Percentiles rank a stretch among this genome's conserved stretches.
phyloP scores from a whole-genome alignment of 2,113 vertebrate species.

The Stigmatopora nigra region DNA sequence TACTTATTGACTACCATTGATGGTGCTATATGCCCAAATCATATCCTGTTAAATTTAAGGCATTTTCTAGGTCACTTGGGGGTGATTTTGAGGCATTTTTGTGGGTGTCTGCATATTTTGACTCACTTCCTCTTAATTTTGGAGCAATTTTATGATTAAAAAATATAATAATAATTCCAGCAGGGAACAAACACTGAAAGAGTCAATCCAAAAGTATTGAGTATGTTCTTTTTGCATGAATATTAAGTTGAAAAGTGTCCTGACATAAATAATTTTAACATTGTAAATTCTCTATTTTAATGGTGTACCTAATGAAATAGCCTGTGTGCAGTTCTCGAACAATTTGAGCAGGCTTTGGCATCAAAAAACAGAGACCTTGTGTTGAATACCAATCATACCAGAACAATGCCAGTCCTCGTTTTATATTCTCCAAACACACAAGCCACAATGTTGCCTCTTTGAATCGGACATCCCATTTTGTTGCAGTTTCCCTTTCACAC shows the following conservation, averaged over 20 bases:
- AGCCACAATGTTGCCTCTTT: constrained; percentile 2
- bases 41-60: no score
- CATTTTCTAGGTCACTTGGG: no score
- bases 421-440: constrained; percentile 40
- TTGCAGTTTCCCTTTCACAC: neutral
- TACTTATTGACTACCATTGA: no score
- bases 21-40: no score
- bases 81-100: no score
- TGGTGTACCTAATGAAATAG: neutral
- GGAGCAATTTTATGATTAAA: no score
- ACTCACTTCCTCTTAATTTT: no score
- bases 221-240: no score
- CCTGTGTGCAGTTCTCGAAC: neutral
- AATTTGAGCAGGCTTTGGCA: neutral
- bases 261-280: neutral
- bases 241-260: neutral
- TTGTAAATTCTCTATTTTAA: neutral
- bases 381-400: constrained; percentile 30
- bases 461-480: constrained; percentile 4
- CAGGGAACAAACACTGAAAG: no score
- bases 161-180: no score
- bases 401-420: constrained; percentile 27
- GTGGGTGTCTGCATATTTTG: no score
- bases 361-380: constrained; percentile 7
- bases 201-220: no score